Percentiles rank a stretch among this genome's conserved stretches.
phyloP scores from a whole-genome alignment of 2,113 vertebrate genomes.

The Eira barbara region DNA sequence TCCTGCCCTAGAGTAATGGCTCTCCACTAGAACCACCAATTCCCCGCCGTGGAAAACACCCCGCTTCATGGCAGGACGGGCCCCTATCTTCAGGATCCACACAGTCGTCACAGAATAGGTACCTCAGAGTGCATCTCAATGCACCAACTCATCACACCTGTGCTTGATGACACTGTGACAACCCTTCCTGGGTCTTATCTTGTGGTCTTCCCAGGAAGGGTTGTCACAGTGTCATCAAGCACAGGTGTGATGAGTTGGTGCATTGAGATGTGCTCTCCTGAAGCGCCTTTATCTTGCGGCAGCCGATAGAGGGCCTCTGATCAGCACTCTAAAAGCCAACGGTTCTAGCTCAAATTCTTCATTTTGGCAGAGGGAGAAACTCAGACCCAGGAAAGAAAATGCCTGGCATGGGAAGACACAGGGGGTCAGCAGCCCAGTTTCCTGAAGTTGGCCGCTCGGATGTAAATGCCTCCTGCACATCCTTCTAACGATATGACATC shows the following conservation, averaged over 20 bases:
- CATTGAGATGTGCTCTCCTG: too few relatives aligned
- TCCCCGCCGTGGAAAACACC: not conserved
- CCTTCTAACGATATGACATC: not conserved
- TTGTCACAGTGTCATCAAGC: too few relatives aligned
- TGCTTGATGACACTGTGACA: fast-evolving
- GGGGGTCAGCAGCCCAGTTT: not conserved
- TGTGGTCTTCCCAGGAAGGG: too few relatives aligned
- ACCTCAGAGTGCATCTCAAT: too few relatives aligned
- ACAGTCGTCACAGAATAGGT: not conserved
- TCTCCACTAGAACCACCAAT: not conserved
- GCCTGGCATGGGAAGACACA: not conserved
- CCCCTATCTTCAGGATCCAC: not conserved
- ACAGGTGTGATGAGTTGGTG: too few relatives aligned
- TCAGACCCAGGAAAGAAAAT: not conserved
- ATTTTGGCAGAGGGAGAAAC: not conserved
- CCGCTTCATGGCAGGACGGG: not conserved
- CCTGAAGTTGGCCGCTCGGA: not conserved
- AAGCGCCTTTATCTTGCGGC: not conserved
- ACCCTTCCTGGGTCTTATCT: not conserved
- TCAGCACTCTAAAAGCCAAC: not conserved
- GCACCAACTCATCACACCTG: not conserved
- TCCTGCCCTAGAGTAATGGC: not conserved
- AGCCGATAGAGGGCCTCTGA: not conserved
- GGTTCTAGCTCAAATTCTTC: not conserved
- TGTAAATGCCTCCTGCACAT: too few relatives aligned